These are phyloP conservation scores for Thaumetopoea pityocampa DNA, from an alignment of 1,140 invertebrate genomes.

Conservation along the genomic window DNA sequence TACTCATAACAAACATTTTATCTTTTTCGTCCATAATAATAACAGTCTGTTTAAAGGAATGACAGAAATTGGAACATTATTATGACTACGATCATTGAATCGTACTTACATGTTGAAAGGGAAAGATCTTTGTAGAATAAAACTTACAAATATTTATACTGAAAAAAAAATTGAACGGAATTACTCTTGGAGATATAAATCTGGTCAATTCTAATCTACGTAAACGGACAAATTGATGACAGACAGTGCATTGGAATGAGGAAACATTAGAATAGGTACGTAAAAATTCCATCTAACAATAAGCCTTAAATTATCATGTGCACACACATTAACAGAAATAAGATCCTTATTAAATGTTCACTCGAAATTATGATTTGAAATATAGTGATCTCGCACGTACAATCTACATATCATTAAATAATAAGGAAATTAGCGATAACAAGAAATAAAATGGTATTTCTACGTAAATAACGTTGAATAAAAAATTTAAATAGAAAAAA, in stretches of 20 bases:
- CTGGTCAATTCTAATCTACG: too few species aligned
- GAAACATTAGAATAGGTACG: background rate
- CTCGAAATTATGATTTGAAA: too few species aligned
- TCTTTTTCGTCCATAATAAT: slow-evolving; percentile 10
- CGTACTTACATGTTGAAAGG: background rate
- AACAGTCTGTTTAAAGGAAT: slow-evolving; percentile 55
- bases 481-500: slow-evolving; percentile 36
- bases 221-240: too few species aligned
- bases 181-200: too few species aligned
- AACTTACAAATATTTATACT: slow-evolving; percentile 3
- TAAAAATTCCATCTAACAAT: too few species aligned
- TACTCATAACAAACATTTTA: slow-evolving; percentile 23
- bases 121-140: too few species aligned
- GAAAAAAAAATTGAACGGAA: too few species aligned
- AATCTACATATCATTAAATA: slow-evolving; percentile 4
- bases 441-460: slow-evolving; percentile 24
- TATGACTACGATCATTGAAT: background rate
- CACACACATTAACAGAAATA: too few species aligned
- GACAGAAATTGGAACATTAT: slow-evolving; percentile 21
- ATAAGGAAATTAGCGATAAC: slow-evolving; percentile 15
- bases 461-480: slow-evolving; percentile 43
- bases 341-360: too few species aligned
- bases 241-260: background rate
- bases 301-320: too few species aligned
- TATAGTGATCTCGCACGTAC: too few species aligned